Evolutionary conservation across 2,888 invertebrate species (phyloP), one percentile per base, ranked within the genome.

Genomic region (Cataglyphis albicans): DNA sequence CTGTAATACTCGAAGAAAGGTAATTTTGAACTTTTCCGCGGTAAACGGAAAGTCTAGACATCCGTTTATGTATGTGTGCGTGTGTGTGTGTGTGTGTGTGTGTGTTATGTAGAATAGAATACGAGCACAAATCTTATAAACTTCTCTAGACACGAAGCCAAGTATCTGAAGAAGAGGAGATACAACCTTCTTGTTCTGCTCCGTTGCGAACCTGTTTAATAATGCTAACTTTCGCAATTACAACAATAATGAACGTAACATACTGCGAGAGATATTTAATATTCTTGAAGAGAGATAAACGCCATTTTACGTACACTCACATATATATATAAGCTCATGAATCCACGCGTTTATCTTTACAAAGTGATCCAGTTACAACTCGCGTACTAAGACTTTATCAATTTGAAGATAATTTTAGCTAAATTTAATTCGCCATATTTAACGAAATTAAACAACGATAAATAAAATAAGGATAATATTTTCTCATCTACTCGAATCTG

Each of bases 11-110:
- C n/a, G 35, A 57, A 32, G 81, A 83, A 63, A 73, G 72, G 83
- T 65, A 84, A 81, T 81, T 84, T 84, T 81, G 81, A 74, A 73
- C 84, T 81, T 82, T 80, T 63, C 67, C 68, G 48, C 18, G 78
- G 72, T 61, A 72, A 70, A 61, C 25, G 72, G 44, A n/a, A 18
- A 80, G 72, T 80, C 72, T 70, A 61, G 78, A 80, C 78, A 35
- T 18, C 21, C 48, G 78, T 70, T 80, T 59, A n/a, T 52, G n/a
- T 52, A 52, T n/a, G n/a, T 3, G 15, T 5, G 18, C 15, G 3
- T 44, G 12, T 3, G 15, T 41, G 10, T 10, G 44, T 44, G 3
- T 41, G 15, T 29, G 29, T 29, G 18, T 48, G 1, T 48, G 48
- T 52, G 38, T 29, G 29, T 29, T 48, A n/a, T n/a, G n/a, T n/a